Conservation (phyloP, 2,888 invertebrate genomes). For the Athrips mouffetella region DNA sequence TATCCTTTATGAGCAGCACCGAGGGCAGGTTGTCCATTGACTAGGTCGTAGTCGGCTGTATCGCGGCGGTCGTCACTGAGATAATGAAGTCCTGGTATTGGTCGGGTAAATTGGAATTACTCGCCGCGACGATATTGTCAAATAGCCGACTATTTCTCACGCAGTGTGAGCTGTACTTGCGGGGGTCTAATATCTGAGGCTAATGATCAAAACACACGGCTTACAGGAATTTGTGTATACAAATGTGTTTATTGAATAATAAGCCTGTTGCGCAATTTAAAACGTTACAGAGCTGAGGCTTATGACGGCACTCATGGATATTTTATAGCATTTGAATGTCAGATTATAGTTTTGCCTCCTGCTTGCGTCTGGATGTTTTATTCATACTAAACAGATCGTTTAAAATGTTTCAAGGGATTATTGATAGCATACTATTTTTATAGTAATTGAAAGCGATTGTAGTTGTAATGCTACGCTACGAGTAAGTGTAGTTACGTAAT, state of each 20-base stretch:
- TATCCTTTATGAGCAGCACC: slow-evolving; percentile 24
- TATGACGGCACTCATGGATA: slow-evolving; percentile 43
- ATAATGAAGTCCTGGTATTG: slow-evolving; percentile 49
- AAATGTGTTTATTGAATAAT: slow-evolving; percentile 64
- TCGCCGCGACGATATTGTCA: slow-evolving; percentile 58
- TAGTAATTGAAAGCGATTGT: background rate
- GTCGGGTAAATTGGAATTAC: slow-evolving; percentile 44
- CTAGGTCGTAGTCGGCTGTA: slow-evolving; percentile 32
- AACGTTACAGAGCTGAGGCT: slow-evolving; percentile 43
- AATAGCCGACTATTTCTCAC: slow-evolving; percentile 65
- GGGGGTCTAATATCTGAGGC: slow-evolving; percentile 60
- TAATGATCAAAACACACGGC: slow-evolving; percentile 62
- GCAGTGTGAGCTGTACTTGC: slow-evolving; percentile 58
- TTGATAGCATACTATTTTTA: slow-evolving; percentile 7
- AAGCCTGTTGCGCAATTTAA: slow-evolving; percentile 54
- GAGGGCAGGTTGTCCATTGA: slow-evolving; percentile 35
- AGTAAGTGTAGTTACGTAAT: background rate
- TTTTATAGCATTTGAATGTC: slow-evolving; percentile 41
- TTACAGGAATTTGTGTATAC: slow-evolving; percentile 55
- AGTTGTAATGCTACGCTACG: background rate
- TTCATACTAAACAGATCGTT: slow-evolving; percentile 43
- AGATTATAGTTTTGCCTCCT: slow-evolving; percentile 36
- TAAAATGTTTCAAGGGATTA: slow-evolving; percentile 30
- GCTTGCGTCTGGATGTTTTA: slow-evolving; percentile 41
- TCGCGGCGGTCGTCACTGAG: slow-evolving; percentile 25